Base-by-base conservation (phyloP, 35 echinoderm and acorn worm genomes). In the Lytechinus variegatus region DNA sequence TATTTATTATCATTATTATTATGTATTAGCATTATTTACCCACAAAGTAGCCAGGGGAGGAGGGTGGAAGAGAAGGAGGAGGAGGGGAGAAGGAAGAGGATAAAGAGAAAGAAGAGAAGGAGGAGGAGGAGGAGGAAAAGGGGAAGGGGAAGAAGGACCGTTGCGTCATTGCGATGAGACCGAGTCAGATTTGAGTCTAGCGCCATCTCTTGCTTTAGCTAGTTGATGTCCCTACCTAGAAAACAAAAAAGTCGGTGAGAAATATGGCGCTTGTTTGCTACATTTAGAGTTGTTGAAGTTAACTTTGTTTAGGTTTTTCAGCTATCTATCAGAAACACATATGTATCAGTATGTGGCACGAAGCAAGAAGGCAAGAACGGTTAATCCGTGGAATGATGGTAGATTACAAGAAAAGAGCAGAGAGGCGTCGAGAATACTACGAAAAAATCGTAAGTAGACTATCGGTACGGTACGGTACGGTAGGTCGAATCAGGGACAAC, bases 321-420 rank as follows among this genome's bases (percentile, higher is more conserved):
- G 33, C 33, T 44, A 1, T 44, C 33, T 2, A 44, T 44, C 33
- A 44, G 33, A 44, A 44, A 44, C 33, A 44, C 33, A 44, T 52
- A 90, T 10, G 52, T 12, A 52, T 90, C 88, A 97, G 95, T 51
- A 99, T 99, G 98, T 99, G 98, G 98, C 97, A 97, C 91, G 98
- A 99, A 96, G 98, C 98, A 91, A 97, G 97, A 72, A 95, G 94
- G 29, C 98, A 99, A 95, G 98, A 99, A 89, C 96, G 96, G 71
- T 97, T 97, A 95, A 97, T 99, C 91, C 98, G 97, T 91, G 98
- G 98, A 13, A 99, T 99, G 29, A 99, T 99, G 96, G 98, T 99
- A 58, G 98, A 99, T 58, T 99, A 97, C 96, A 99, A 97, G 89
- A 99, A 97, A 91, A 96, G 98, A 95, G 98, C 98, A 12, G 98